A percentile compares a stretch with the other conserved stretches of the same genome.
Conservation (phyloP, 1,140 invertebrate species). For the Phymastichus coffea region DNA sequence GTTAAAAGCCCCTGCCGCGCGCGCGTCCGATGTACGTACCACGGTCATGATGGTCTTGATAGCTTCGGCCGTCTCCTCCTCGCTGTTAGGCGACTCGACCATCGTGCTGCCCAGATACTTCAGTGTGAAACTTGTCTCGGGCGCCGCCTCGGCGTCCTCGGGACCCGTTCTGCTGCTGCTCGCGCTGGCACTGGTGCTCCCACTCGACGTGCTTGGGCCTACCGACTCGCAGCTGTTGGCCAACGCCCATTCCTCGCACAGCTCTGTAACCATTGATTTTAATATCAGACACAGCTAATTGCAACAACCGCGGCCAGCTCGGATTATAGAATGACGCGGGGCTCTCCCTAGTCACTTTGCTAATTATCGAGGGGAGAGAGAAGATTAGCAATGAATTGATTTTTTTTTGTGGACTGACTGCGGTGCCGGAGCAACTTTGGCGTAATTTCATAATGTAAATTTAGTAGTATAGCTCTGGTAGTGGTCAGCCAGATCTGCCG, state of each 20-base stretch:
- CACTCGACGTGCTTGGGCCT: slow-evolving; percentile 43
- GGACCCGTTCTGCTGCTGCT: slow-evolving; percentile 46
- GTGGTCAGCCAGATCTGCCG: too few relatives aligned
- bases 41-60: slow-evolving; percentile 71
- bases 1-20: neutral
- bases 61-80: slow-evolving; percentile 67
- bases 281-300: too few relatives aligned
- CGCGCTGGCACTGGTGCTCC: neutral
- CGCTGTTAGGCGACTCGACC: slow-evolving; percentile 65
- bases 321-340: slow-evolving; percentile 2
- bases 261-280: slow-evolving; percentile 64
- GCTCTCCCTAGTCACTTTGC: slow-evolving; percentile 10
- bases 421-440: too few relatives aligned
- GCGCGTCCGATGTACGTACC: slow-evolving; percentile 39
- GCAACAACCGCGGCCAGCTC: neutral
- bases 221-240: slow-evolving; percentile 62
- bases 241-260: slow-evolving; percentile 75
- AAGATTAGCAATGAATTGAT: neutral
- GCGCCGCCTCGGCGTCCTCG: slow-evolving; percentile 60
- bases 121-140: slow-evolving; percentile 64
- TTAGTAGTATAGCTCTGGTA: too few relatives aligned
- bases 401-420: too few relatives aligned
- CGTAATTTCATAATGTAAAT: too few relatives aligned
- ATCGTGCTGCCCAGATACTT: slow-evolving; percentile 74
- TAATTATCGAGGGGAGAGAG: slow-evolving; percentile 16